Conservation (phyloP, 2,113 vertebrate species). For the Pungitius pungitius region DNA sequence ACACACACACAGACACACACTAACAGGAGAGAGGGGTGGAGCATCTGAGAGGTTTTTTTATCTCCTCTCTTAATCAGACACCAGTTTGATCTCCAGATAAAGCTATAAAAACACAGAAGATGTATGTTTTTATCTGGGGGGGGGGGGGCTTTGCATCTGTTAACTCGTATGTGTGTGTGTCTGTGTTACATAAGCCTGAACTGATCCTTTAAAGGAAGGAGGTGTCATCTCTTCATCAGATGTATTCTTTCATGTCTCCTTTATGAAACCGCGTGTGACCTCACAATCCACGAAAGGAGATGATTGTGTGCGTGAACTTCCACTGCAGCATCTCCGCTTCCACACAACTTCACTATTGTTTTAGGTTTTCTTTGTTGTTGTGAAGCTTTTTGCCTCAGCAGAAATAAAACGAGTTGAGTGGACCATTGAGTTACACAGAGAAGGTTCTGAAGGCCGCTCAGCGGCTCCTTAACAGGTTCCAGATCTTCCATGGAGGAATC, state of each 20-base stretch:
- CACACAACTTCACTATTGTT: no score
- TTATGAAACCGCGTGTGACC: background rate
- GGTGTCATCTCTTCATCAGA: background rate
- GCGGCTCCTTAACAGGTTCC: background rate
- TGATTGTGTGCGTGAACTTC: background rate
- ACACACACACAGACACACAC: background rate
- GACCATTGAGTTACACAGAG: background rate
- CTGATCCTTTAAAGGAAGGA: no score
- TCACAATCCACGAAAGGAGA: background rate
- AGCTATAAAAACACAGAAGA: slow-evolving; percentile 26
- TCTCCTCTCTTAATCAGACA: slow-evolving; percentile 58
- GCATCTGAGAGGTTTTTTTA: slow-evolving; percentile 29
- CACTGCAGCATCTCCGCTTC: no score
- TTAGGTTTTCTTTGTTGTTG: no score
- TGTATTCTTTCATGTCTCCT: background rate
- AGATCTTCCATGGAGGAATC: background rate
- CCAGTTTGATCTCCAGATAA: slow-evolving; percentile 55
- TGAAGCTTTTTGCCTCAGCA: no score
- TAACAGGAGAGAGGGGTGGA: background rate
- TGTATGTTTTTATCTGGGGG: background rate
- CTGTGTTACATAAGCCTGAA: no score
- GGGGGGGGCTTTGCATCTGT: no score
- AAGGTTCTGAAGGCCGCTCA: background rate
- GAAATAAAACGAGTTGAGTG: no score
- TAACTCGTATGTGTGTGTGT: no score